Percentiles rank a stretch among this genome's conserved stretches.
Conservation (phyloP, 2,113 vertebrate genomes). For the Agapornis roseicollis region DNA sequence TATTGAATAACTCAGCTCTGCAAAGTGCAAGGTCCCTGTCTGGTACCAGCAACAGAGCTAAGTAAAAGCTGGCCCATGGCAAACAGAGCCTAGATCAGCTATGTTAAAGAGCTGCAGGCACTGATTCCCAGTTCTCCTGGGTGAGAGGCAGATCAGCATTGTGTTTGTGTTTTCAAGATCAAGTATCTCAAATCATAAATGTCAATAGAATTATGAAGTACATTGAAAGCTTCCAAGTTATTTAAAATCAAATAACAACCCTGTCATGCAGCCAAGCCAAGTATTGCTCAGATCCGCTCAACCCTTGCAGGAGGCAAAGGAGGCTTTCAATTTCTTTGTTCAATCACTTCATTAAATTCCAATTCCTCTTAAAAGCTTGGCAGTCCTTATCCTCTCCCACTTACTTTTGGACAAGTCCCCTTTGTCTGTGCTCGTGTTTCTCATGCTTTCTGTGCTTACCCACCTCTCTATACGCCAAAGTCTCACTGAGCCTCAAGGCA, state of each 20-base stretch:
- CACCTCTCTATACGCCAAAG: neutral
- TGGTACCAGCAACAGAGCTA: neutral
- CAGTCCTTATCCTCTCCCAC: slow-evolving; percentile 25
- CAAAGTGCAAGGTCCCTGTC: neutral
- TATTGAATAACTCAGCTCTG: neutral
- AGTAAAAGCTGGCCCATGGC: neutral
- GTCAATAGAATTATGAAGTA: slow-evolving; percentile 59
- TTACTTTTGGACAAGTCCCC: neutral
- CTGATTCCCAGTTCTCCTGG: neutral
- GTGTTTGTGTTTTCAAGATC: slow-evolving; percentile 47
- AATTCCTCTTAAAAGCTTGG: slow-evolving; percentile 45
- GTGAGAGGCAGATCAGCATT: neutral
- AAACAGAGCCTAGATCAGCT: neutral
- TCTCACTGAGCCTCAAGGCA: neutral
- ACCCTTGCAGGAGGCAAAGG: slow-evolving; percentile 37
- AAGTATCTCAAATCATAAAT: slow-evolving; percentile 52
- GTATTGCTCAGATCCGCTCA: neutral
- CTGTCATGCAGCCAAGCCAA: slow-evolving; percentile 32
- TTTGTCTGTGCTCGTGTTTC: neutral
- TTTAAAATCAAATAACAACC: slow-evolving; percentile 55
- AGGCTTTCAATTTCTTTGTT: slow-evolving; percentile 57
- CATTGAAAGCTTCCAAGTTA: slow-evolving; percentile 54
- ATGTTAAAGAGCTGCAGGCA: neutral
- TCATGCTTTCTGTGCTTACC: neutral
- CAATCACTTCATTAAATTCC: slow-evolving; percentile 59